Percentiles rank a stretch among this genome's conserved stretches.
Evolutionary conservation across 2,113 vertebrate species (phyloP).

Genomic region (Dendrocopos noguchii): DNA sequence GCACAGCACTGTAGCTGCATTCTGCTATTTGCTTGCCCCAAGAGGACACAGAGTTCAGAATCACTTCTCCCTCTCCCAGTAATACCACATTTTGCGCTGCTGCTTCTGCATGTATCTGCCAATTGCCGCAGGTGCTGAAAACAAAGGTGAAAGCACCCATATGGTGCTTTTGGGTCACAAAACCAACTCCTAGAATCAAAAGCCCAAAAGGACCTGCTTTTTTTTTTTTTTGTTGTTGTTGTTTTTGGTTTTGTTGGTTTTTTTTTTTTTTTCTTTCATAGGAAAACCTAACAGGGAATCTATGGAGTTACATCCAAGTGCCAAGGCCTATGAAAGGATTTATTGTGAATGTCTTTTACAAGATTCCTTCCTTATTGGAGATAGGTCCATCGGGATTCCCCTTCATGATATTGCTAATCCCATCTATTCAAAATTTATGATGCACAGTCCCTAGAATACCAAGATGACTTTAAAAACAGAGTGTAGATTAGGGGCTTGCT

Average conservation of each 20-base stretch:
- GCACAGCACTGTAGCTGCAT: background rate
- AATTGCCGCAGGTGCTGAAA: constrained; percentile 53
- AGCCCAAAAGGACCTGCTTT: background rate
- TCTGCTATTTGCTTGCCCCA: constrained; percentile 25
- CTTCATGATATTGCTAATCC: constrained; percentile 47
- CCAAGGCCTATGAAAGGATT: constrained; percentile 42
- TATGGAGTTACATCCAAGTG: background rate
- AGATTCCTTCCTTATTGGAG: constrained; percentile 44
- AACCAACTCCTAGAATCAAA: background rate
- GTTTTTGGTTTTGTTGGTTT: too few relatives aligned
- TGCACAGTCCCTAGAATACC: background rate
- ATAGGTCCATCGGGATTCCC: constrained; percentile 20
- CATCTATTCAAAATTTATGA: constrained; percentile 53
- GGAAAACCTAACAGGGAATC: background rate
- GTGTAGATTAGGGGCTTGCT: background rate
- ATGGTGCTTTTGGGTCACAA: background rate
- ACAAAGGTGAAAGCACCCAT: constrained; percentile 60
- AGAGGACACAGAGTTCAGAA: background rate
- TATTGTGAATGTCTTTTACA: constrained; percentile 56
- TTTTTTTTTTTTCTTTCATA: background rate
- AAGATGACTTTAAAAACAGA: background rate
- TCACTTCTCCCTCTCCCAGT: background rate
- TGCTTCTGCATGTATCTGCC: background rate
- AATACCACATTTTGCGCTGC: background rate
- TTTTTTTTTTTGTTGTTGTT: too few relatives aligned